Evolutionary conservation across 1,140 invertebrate species (phyloP).

Genomic region (Galendromus occidentalis): DNA sequence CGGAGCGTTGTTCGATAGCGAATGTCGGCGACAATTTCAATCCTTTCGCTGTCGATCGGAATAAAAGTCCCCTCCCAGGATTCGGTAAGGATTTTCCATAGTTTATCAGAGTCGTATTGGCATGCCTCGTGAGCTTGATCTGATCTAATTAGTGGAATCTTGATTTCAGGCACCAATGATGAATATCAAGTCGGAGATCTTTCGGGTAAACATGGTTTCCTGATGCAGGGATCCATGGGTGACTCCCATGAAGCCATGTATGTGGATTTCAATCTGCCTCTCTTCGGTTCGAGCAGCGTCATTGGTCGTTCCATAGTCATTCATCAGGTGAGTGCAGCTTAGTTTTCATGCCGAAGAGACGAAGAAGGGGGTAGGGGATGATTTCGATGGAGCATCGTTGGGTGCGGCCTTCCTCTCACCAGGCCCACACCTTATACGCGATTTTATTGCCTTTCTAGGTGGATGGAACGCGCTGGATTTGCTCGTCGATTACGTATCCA

Average conservation of each 20-base stretch:
- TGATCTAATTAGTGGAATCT: too few species aligned
- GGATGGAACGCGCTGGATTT: constrained; percentile 31
- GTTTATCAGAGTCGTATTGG: too few species aligned
- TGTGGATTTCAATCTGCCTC: constrained; percentile 55
- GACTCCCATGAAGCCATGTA: constrained; percentile 17
- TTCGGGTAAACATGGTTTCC: constrained; percentile 50
- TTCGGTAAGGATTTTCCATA: constrained; percentile 15
- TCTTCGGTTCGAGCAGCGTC: constrained; percentile 56
- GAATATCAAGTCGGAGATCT: constrained; percentile 71
- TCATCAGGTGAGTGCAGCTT: constrained; percentile 39
- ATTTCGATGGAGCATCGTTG: too few species aligned
- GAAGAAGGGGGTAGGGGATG: too few species aligned
- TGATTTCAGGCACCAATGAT: constrained; percentile 45
- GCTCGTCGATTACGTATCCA: constrained; percentile 31
- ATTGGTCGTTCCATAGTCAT: constrained; percentile 63
- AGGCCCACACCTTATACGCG: too few species aligned
- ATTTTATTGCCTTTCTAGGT: neutral
- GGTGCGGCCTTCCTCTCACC: too few species aligned
- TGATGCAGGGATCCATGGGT: constrained; percentile 20
- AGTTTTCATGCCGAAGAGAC: too few species aligned
- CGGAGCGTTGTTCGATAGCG: constrained; percentile 26
- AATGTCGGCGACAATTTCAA: constrained; percentile 31
- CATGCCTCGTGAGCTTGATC: too few species aligned
- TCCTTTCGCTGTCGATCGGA: constrained; percentile 29
- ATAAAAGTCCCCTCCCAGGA: constrained; percentile 22